Conservation (phyloP, 2,888 invertebrate genomes). For the Crepidodera aurea region DNA sequence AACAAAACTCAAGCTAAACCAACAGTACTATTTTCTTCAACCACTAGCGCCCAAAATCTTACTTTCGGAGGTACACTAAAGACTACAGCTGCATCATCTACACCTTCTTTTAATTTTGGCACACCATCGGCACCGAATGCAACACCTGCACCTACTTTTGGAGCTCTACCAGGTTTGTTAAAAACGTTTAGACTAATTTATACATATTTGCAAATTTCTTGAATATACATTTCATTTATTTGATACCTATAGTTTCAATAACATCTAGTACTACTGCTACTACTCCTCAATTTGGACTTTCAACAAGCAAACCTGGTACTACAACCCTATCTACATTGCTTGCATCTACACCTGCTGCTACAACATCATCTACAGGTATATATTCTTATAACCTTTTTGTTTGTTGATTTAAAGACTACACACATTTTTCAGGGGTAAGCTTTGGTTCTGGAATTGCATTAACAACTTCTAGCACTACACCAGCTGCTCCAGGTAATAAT, state of each 20-base stretch:
- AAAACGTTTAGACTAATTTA: no score
- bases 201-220: no score
- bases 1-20: constrained; percentile 37
- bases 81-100: constrained; percentile 37
- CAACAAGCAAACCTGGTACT: constrained; percentile 11
- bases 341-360: constrained; percentile 22
- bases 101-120: constrained; percentile 34
- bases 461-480: not conserved
- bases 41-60: not conserved
- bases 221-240: no score
- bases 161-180: constrained; percentile 25
- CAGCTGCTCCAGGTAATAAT: not conserved
- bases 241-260: not conserved
- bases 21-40: constrained; percentile 25
- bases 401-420: no score
- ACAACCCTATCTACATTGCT: constrained; percentile 32
- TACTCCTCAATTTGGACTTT: constrained; percentile 18
- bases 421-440: not conserved
- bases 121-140: constrained; percentile 36
- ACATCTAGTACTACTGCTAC: not conserved
- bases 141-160: not conserved
- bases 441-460: constrained; percentile 7
- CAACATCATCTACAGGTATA: constrained; percentile 38
- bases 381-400: no score
- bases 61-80: constrained; percentile 21